These are phyloP conservation scores for Meandrusa payeni DNA, from an alignment of 2,888 invertebrate species.

Conservation along the genomic window DNA sequence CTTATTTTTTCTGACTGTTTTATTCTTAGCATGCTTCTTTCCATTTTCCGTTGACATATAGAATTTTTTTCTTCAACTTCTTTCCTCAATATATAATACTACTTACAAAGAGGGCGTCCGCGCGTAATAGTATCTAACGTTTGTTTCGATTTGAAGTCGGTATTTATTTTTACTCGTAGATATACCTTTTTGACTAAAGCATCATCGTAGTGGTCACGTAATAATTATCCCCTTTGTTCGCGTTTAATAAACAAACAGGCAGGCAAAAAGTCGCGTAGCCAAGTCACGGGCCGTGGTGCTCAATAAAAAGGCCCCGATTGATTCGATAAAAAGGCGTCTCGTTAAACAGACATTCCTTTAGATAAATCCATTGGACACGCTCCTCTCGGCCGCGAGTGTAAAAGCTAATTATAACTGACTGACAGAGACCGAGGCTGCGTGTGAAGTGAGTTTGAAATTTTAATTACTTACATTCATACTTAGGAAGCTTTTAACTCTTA, in stretches of 20 bases:
- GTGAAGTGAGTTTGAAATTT: conserved; percentile 9
- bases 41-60: too few species aligned
- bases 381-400: not conserved
- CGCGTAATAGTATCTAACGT: too few species aligned
- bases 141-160: too few species aligned
- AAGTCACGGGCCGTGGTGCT: not conserved
- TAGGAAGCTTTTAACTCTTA: too few species aligned
- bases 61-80: too few species aligned
- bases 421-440: not conserved
- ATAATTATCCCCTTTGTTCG: not conserved
- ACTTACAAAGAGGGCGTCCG: too few species aligned
- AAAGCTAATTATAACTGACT: conserved; percentile 9
- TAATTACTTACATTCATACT: conserved; percentile 7
- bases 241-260: conserved; percentile 7
- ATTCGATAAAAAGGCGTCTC: conserved; percentile 8
- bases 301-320: conserved; percentile 1
- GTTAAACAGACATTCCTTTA: conserved; percentile 5
- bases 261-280: not conserved
- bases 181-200: not conserved
- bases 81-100: too few species aligned
- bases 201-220: not conserved
- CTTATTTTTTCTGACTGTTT: too few species aligned
- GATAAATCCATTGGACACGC: conserved; percentile 7
- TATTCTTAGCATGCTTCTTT: too few species aligned
- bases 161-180: too few species aligned